Evolutionary conservation across 2,888 invertebrate species (phyloP), one percentile per base, ranked within the genome.

Genomic region (Euspilapteryx auroguttella): DNA sequence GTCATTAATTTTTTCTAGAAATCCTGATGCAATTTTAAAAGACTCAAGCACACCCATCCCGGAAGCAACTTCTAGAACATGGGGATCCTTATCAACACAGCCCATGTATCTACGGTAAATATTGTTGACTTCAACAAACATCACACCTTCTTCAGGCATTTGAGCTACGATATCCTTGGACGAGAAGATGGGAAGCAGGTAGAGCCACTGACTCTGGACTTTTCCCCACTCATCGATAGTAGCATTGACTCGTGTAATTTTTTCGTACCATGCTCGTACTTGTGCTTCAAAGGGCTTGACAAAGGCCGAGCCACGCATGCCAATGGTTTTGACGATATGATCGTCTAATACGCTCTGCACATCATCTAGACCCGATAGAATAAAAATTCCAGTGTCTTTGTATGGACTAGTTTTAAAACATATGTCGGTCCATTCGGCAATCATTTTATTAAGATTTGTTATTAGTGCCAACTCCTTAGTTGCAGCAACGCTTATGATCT

Each of bases 161-260:
- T 91, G 91, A 6, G 84, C 83, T 31, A 88, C 83, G 35, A 93
- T 92, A 47, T 91, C 90, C 55, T 88, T 87, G 2, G 91, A 90
- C 20, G 89, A 87, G 61, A 93, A 93, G 46, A 93, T 90, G 1
- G 92, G 92, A 39, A 92, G 73, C 34, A 93, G 69, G 52, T 93
- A 91, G 35, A 92, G 65, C 92, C 93, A 94, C 35, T 89, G 87
- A 29, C 85, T 79, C 66, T 93, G 92, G 14, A 91, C 88, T 75
- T 87, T 88, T 17, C 87, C 82, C 91, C 91, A 92, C 58, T 87
- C 87, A 34, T 91, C 89, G 23, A 92, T 79, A 3, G 89, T 88
- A 25, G 69, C 65, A 49, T 85, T 83, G 6, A 86, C 80, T 35
- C 86, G 68, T 1, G 76, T 50, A 22, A 92, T 78, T 49, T 84